These are phyloP conservation scores for Heliconius ismenius DNA, from an alignment of 2,888 invertebrate genomes.

Conservation along the genomic window DNA sequence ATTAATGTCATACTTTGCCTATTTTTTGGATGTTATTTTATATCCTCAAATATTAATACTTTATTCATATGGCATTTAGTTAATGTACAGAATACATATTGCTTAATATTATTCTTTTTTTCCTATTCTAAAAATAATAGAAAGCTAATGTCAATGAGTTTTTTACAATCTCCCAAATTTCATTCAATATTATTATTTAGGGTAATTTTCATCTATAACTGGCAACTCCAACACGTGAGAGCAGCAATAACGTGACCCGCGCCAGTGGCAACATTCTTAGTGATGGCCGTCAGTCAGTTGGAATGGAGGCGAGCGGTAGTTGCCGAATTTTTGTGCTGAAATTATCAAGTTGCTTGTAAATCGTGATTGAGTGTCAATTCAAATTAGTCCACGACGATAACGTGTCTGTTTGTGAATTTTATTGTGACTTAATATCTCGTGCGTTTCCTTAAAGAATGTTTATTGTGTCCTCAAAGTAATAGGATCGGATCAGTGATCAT, in stretches of 20 bases:
- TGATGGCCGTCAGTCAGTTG: slow-evolving; percentile 78
- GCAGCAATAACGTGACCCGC: slow-evolving; percentile 67
- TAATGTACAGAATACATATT: too few species aligned
- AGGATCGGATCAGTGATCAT: slow-evolving; percentile 72
- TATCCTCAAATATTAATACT: too few species aligned
- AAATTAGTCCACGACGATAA: slow-evolving; percentile 56
- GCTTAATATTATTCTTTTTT: too few species aligned
- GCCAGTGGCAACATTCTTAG: slow-evolving; percentile 65
- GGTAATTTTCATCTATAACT: slow-evolving; percentile 37
- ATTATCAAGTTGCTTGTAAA: slow-evolving; percentile 66
- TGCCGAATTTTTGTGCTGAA: slow-evolving; percentile 70
- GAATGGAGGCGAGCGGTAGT: slow-evolving; percentile 63
- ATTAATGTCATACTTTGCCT: too few species aligned
- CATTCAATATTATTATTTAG: slow-evolving; percentile 19
- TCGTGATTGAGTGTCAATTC: slow-evolving; percentile 65
- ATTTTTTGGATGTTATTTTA: too few species aligned
- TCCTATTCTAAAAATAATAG: slow-evolving; percentile 3
- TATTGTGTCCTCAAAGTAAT: slow-evolving; percentile 76
- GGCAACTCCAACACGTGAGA: slow-evolving; percentile 63
- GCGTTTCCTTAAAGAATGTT: slow-evolving; percentile 70
- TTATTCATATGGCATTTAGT: too few species aligned
- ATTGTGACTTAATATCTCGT: slow-evolving; percentile 66
- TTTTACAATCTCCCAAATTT: slow-evolving; percentile 8
- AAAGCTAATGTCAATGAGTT: not conserved
- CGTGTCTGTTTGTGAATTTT: slow-evolving; percentile 63